These are phyloP conservation scores for Peromyscus aztecus DNA, from an alignment of 2,797 vertebrate genomes.

Conservation along the genomic window DNA sequence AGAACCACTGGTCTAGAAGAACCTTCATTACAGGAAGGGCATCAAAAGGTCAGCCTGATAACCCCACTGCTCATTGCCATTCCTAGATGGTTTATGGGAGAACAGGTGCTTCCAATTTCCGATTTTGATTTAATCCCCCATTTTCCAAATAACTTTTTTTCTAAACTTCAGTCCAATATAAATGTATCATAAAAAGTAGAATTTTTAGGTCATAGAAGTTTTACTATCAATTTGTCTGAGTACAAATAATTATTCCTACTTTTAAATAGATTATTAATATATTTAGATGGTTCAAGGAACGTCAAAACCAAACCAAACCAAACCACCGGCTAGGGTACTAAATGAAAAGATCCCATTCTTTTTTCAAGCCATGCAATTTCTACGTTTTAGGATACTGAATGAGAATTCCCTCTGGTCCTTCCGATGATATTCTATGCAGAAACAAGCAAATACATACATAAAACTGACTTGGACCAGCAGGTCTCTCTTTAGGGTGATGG, in stretches of 20 bases:
- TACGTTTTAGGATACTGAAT: neutral
- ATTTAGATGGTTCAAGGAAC: neutral
- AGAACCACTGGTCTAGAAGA: neutral
- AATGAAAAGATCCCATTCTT: neutral
- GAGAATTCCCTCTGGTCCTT: constrained; percentile 8
- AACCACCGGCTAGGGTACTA: neutral
- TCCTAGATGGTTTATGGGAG: neutral
- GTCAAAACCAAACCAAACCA: neutral
- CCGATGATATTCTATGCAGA: neutral
- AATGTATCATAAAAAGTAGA: neutral
- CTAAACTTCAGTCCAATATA: constrained; percentile 14
- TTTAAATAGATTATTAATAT: neutral
- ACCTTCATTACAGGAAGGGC: neutral
- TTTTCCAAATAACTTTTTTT: neutral
- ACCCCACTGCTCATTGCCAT: neutral
- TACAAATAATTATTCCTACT: neutral
- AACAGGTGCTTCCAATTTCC: neutral
- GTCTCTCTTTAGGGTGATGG: neutral
- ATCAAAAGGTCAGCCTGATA: constrained; percentile 28
- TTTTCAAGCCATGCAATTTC: neutral
- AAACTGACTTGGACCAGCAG: neutral
- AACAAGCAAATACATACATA: neutral
- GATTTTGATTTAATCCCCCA: constrained; percentile 41
- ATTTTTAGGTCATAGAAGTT: constrained; percentile 19
- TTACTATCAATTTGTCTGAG: neutral